Evolutionary conservation across 1,140 invertebrate genomes (phyloP).

Genomic region (Drosophila sproati): DNA sequence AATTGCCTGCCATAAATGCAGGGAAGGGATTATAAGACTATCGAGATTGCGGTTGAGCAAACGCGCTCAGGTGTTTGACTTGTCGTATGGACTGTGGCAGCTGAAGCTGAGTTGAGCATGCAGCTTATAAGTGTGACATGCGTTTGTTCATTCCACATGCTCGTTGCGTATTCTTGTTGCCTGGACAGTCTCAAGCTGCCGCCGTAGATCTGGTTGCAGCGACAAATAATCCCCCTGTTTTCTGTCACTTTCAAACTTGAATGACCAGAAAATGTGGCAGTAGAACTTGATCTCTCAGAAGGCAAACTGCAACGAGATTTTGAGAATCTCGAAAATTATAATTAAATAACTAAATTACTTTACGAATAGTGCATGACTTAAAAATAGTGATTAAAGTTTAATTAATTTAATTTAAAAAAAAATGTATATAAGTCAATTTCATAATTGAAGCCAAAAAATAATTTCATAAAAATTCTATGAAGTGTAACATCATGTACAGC

Average conservation of each 20-base stretch:
- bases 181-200: slow-evolving; percentile 12
- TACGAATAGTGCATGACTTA: background rate
- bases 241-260: background rate
- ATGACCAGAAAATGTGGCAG: slow-evolving; percentile 2
- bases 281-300: background rate
- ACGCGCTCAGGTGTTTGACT: slow-evolving; percentile 3
- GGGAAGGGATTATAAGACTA: slow-evolving; percentile 40
- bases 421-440: too few relatives aligned
- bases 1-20: slow-evolving; percentile 62
- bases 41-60: background rate
- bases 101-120: slow-evolving; percentile 12
- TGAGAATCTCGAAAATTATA: background rate
- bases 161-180: background rate
- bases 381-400: background rate
- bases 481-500: slow-evolving; percentile 13
- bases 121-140: slow-evolving; percentile 19
- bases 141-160: slow-evolving; percentile 31
- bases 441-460: background rate
- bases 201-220: slow-evolving; percentile 19
- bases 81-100: slow-evolving; percentile 23
- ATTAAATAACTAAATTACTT: background rate
- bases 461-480: slow-evolving; percentile 32
- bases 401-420: background rate
- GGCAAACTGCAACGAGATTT: background rate
- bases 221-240: background rate